Conservation (phyloP, 2,888 invertebrate genomes). For the Arctia plantaginis region DNA sequence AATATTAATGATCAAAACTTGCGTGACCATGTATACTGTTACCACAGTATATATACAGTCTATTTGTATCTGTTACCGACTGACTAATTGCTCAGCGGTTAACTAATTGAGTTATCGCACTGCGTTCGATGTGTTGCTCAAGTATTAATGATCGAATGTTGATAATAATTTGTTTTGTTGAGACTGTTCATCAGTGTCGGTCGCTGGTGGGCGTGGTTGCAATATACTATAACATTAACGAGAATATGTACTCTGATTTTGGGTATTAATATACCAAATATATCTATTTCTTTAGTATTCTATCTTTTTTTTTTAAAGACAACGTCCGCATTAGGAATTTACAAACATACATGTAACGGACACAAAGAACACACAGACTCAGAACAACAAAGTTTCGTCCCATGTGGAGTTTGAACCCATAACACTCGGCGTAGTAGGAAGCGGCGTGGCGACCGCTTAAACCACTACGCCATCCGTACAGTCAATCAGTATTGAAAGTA, state of each 20-base stretch:
- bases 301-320: no score
- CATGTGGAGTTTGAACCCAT: no score
- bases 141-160: constrained; percentile 44
- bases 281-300: no score
- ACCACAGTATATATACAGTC: constrained; percentile 7
- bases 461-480: no score
- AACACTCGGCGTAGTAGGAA: no score
- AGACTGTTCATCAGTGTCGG: constrained; percentile 16
- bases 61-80: constrained; percentile 50
- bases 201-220: background rate
- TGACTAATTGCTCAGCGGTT: constrained; percentile 50
- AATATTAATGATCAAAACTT: constrained; percentile 47
- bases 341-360: no score
- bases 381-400: no score
- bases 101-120: constrained; percentile 54
- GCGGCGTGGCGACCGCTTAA: no score
- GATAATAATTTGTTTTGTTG: constrained; percentile 36
- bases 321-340: no score
- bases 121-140: constrained; percentile 43
- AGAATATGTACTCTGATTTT: background rate
- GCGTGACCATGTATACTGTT: constrained; percentile 35
- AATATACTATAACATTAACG: background rate
- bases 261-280: background rate
- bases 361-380: no score
- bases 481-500: no score